Evolutionary conservation across 2,113 vertebrate species (phyloP), one percentile per base, ranked within the genome.

Genomic region (Ursus arctos): DNA sequence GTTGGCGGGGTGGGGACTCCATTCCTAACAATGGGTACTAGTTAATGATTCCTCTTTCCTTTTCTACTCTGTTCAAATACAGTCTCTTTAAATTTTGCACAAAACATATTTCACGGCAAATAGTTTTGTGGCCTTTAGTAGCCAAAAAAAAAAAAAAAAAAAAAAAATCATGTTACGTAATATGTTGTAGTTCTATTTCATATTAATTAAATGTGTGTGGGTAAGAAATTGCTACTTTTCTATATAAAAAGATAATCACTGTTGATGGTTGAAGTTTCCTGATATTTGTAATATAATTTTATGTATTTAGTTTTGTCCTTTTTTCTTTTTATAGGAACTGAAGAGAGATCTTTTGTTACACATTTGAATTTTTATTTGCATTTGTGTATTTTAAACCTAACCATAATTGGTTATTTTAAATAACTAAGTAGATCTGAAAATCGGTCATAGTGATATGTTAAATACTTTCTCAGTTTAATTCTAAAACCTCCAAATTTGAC

Each of bases 11-110:
- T 5, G 76, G 57, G 55, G 79, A 0, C 74, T 83, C 7, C 1
- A 14, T 63, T 72, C 93, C 59, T 86, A 69, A 28, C 0, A 0
- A 33, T n/a, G 51, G 65, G 22, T 33, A 31, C 88, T 93, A 84
- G 76, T 51, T 0, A 87, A 76, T 36, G 51, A 95, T 72, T 90
- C 91, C 12, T 36, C 14, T 85, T 93, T 89, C 86, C 26, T 86
- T 74, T 0, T 92, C 26, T 94, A 79, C 92, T 94, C 40, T 94
- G 51, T 96, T 79, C 11, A 98, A 95, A 87, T 57, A 94, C 11
- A 95, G 89, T 91, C 71, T 90, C 67, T 95, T 92, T 97, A 79
- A 96, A 88, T 98, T 98, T 98, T 97, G 76, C 98, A 28, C 87
- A 97, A 96, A 92, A 61, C 81, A 40, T 65, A 88, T 93, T 95